Evolutionary conservation across 1,140 invertebrate species (phyloP), one percentile per base, ranked within the genome.

Genomic region (Nephila pilipes): DNA sequence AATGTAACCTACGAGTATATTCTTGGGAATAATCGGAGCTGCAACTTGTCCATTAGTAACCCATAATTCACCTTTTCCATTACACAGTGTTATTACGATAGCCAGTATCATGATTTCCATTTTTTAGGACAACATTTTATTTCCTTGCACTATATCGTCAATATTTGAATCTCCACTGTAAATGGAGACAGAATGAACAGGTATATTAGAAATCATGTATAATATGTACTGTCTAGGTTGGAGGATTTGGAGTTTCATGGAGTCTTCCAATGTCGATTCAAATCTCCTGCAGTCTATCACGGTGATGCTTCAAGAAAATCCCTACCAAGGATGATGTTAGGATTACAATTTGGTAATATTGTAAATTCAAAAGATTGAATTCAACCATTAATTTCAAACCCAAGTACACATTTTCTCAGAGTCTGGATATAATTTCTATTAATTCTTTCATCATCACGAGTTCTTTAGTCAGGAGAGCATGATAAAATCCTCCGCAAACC

Each of bases 261-360:
- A 25, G 5, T 60, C 58, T 60, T 60, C 58, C 18, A 60, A 60
- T 18, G 58, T 54, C n/a, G n/a, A n/a, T n/a, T n/a, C n/a, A n/a
- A n/a, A n/a, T n/a, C n/a, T n/a, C n/a, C n/a, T n/a, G n/a, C 8
- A n/a, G 4, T 83, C 57, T 22, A 25, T 10, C 8, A 14, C 36
- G 60, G 32, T 8, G 85, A 38, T 36, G 85, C 58, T 58, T 63
- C 22, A 2, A 87, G 54, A 18, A 46, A 63, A 57, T 87, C 16
- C 25, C n/a, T 36, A 29, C 83, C n/a, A 58, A 85, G 14, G 55
- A 85, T 58, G 32, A 85, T 29, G 14, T 85, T n/a, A n/a, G n/a
- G n/a, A n/a, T n/a, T n/a, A n/a, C n/a, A n/a, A n/a, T n/a, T n/a
- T n/a, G n/a, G n/a, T n/a, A n/a, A n/a, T n/a, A n/a, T n/a, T n/a